These are phyloP conservation scores for Aleiodes leptofemur DNA, from an alignment of 2,888 invertebrate genomes.

Conservation along the genomic window DNA sequence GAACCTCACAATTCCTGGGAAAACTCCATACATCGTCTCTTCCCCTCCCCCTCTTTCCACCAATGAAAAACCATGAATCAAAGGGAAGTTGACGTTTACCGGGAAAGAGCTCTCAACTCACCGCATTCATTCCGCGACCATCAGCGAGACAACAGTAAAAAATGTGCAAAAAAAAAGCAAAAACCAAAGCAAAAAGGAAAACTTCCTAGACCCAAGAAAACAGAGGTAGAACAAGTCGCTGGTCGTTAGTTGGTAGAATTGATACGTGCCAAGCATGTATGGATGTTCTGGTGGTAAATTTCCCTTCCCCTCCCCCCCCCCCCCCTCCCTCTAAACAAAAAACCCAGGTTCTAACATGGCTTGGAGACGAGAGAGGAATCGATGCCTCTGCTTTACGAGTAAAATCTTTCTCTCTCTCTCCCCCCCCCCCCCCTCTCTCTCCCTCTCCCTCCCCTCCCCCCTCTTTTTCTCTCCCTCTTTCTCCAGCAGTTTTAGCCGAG, in stretches of 20 bases:
- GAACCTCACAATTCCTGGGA: slow-evolving; percentile 17
- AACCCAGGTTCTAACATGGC: slow-evolving; percentile 20
- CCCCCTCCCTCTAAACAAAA: not conserved
- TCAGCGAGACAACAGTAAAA: slow-evolving; percentile 5
- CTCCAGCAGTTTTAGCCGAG: not conserved
- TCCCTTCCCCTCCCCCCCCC: not conserved
- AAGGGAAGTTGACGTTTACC: slow-evolving; percentile 41
- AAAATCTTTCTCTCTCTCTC: not conserved
- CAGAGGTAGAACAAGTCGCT: slow-evolving; percentile 32
- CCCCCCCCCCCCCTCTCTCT: not conserved
- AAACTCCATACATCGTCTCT: not conserved
- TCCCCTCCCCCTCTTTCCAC: too few species aligned
- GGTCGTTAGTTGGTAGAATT: slow-evolving; percentile 47
- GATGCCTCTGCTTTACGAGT: slow-evolving; percentile 22
- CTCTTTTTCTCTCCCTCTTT: not conserved
- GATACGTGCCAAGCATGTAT: slow-evolving; percentile 47
- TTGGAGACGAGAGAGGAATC: slow-evolving; percentile 22
- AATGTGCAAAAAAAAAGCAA: not conserved
- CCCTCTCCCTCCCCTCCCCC: not conserved
- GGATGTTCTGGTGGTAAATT: slow-evolving; percentile 38
- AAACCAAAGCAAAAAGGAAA: slow-evolving; percentile 26
- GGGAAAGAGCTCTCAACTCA: slow-evolving; percentile 28
- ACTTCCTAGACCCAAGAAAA: not conserved
- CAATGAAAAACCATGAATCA: slow-evolving; percentile 21
- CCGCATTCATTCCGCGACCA: not conserved